A percentile compares a stretch with the other conserved stretches of the same genome.
Evolutionary conservation across 2,888 invertebrate genomes (phyloP).

Genomic region (Dynastes hyllus): DNA sequence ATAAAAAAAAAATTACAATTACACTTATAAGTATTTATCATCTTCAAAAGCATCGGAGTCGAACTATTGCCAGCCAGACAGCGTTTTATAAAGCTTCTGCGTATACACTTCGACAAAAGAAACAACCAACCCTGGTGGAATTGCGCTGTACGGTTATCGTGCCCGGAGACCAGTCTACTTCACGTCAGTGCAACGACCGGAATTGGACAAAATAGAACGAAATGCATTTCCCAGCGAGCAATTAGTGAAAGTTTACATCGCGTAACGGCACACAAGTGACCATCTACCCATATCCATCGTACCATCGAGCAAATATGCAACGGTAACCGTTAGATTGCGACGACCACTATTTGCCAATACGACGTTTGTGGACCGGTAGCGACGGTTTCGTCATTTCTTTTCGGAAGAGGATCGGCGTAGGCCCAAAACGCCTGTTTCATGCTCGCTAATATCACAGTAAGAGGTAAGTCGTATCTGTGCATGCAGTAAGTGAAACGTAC

Average conservation of each 20-base stretch:
- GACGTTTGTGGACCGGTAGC: constrained; percentile 4
- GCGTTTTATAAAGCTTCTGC: too few relatives aligned
- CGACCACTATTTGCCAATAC: background rate
- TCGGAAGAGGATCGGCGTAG: constrained; percentile 20
- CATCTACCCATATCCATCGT: background rate
- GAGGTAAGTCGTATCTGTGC: constrained; percentile 47
- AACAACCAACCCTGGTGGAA: constrained; percentile 47
- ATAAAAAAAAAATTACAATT: too few relatives aligned
- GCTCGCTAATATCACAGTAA: constrained; percentile 53
- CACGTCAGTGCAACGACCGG: constrained; percentile 55
- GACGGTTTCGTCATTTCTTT: constrained; percentile 28
- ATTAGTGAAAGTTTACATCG: constrained; percentile 49
- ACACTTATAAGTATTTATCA: too few relatives aligned
- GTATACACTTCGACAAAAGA: too few relatives aligned
- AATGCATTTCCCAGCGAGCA: constrained; percentile 33
- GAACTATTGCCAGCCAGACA: too few relatives aligned
- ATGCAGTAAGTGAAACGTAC: background rate
- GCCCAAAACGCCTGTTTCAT: constrained; percentile 32
- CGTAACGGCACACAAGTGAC: background rate
- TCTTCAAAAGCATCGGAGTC: too few relatives aligned
- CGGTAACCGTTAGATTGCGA: constrained; percentile 34
- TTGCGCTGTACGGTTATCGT: constrained; percentile 29
- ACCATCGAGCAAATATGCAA: constrained; percentile 45
- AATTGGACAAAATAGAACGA: constrained; percentile 51
- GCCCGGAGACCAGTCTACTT: constrained; percentile 51